phyloP scores from a whole-genome alignment of 2,113 vertebrate species.

The Accipiter cooperii region DNA sequence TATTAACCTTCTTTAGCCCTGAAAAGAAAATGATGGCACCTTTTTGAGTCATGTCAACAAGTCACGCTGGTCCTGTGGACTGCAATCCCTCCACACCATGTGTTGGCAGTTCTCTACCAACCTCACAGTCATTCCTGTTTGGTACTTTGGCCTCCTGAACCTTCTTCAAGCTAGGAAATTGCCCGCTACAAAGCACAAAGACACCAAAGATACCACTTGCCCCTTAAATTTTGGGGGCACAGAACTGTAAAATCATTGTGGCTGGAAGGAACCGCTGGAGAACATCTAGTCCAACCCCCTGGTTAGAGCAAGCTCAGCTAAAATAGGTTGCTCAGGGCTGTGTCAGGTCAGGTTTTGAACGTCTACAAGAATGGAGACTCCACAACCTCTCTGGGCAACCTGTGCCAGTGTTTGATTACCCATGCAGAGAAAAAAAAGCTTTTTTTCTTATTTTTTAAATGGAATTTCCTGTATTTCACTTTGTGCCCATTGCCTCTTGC shows the following conservation, averaged over 20 bases:
- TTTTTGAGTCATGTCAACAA: neutral
- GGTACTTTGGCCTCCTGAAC: neutral
- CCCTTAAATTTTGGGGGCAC: neutral
- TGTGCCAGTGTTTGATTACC: neutral
- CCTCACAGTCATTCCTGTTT: neutral
- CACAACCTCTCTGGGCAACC: neutral
- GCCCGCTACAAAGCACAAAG: accelerated
- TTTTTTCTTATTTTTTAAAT: neutral
- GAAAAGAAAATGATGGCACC: neutral
- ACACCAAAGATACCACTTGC: neutral
- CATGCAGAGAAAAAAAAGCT: accelerated
- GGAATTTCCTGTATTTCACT: neutral
- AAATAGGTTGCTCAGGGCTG: neutral
- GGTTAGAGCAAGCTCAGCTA: neutral
- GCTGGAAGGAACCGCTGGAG: neutral
- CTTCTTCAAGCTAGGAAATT: neutral
- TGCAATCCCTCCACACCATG: neutral
- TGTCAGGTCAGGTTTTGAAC: neutral
- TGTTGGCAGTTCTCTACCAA: neutral
- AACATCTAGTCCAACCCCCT: accelerated
- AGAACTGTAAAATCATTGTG: neutral
- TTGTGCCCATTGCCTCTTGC: neutral
- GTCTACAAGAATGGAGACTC: neutral
- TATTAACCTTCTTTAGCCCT: neutral
- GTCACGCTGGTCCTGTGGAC: neutral